Conservation (phyloP, 2,888 invertebrate species). For the Entomobrya multifasciata region DNA sequence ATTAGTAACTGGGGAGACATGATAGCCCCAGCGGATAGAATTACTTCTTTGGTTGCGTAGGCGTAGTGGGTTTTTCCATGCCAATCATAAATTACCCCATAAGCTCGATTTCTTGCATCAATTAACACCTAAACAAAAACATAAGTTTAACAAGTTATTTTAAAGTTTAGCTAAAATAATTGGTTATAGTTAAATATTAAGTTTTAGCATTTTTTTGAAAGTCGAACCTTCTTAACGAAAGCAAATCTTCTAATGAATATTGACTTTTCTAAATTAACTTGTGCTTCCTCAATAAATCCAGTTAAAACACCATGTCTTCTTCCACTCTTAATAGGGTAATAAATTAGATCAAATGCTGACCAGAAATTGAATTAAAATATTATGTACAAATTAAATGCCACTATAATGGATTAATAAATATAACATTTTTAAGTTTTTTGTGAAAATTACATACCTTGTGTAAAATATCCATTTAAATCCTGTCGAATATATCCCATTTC, state of each 20-base stretch:
- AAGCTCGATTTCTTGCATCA: slow-evolving; percentile 65
- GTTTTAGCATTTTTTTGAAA: too few species aligned
- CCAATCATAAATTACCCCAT: slow-evolving; percentile 76
- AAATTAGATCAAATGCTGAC: slow-evolving; percentile 74
- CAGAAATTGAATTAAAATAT: slow-evolving; percentile 4
- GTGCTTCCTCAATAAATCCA: slow-evolving; percentile 70
- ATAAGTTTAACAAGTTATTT: too few species aligned
- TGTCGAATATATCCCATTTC: slow-evolving; percentile 72
- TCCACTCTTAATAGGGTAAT: slow-evolving; percentile 75
- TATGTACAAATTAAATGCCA: too few species aligned
- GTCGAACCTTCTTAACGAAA: slow-evolving; percentile 68
- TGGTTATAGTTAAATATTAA: too few species aligned
- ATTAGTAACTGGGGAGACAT: slow-evolving; percentile 70
- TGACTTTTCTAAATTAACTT: slow-evolving; percentile 51
- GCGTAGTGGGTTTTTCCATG: slow-evolving; percentile 66
- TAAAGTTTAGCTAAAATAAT: too few species aligned
- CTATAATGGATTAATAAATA: too few species aligned
- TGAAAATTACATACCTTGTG: slow-evolving; percentile 63
- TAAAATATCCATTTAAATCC: slow-evolving; percentile 75
- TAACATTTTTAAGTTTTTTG: too few species aligned
- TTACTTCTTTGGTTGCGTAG: slow-evolving; percentile 73
- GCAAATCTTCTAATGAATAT: slow-evolving; percentile 72
- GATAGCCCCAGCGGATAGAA: slow-evolving; percentile 74
- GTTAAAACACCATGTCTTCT: slow-evolving; percentile 66
- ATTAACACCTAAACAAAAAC: slow-evolving; percentile 60